Conservation (phyloP, 2,888 invertebrate genomes). For the Caenorhabditis sulstoni region DNA sequence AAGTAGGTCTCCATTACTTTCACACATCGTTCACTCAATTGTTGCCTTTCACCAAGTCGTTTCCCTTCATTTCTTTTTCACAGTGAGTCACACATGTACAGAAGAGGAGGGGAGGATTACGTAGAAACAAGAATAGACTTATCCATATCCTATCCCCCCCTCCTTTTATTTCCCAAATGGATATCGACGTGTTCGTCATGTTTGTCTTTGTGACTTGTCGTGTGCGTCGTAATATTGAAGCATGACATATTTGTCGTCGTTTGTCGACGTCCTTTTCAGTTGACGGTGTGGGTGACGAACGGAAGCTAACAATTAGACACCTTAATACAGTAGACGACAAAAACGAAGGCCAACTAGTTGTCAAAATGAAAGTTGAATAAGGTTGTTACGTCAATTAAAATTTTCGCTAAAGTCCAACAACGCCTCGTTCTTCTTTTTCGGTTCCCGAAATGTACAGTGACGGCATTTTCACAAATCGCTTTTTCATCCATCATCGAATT, state of each 20-base stretch:
- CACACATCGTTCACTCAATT: slow-evolving; percentile 15
- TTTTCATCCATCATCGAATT: slow-evolving; percentile 55
- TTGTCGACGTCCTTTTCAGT: neutral
- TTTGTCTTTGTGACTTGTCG: slow-evolving; percentile 13
- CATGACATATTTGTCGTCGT: slow-evolving; percentile 42
- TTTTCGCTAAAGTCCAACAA: no score
- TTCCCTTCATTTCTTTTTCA: neutral
- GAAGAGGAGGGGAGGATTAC: slow-evolving; percentile 14
- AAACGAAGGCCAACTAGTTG: slow-evolving; percentile 20
- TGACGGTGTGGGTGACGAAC: slow-evolving; percentile 14
- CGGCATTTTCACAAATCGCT: slow-evolving; percentile 27
- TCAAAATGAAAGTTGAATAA: slow-evolving; percentile 21
- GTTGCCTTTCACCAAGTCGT: neutral
- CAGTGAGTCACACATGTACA: slow-evolving; percentile 2
- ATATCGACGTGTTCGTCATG: slow-evolving; percentile 28
- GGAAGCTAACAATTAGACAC: slow-evolving; percentile 44
- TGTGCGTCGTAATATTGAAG: slow-evolving; percentile 52
- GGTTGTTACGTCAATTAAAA: slow-evolving; percentile 20
- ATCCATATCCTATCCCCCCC: slow-evolving; percentile 21
- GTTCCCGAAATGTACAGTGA: neutral
- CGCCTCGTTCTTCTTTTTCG: neutral
- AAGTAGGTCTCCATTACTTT: slow-evolving; percentile 13
- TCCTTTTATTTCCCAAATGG: slow-evolving; percentile 3
- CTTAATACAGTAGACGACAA: neutral
- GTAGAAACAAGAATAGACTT: slow-evolving; percentile 34